phyloP scores from a whole-genome alignment of 2,113 vertebrate genomes.

The Genyomyrus donnyi region DNA sequence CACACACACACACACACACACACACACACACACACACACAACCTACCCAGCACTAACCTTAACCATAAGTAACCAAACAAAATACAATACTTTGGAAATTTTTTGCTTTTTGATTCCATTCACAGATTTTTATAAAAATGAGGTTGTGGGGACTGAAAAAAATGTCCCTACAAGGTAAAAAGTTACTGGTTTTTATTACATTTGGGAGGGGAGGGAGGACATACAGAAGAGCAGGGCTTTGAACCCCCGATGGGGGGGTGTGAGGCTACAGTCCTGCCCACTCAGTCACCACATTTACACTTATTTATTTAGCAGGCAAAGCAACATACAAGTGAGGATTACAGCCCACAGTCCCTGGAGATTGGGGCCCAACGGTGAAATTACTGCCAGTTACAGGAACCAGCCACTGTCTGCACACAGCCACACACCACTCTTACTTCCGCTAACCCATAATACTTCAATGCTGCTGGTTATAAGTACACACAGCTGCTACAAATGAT shows the following conservation, averaged over 20 bases:
- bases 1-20: background rate
- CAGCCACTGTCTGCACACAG: background rate
- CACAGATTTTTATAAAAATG: background rate
- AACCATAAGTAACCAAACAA: background rate
- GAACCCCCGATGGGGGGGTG: background rate
- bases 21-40: background rate
- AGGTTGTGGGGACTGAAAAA: background rate
- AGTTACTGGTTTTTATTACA: background rate
- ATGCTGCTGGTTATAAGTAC: background rate
- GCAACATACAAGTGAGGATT: background rate
- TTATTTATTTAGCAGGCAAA: background rate
- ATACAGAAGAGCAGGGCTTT: background rate
- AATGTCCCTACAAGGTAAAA: background rate
- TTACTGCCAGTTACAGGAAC: background rate
- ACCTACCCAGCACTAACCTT: background rate
- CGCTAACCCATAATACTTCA: background rate
- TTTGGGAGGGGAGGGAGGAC: background rate
- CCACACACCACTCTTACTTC: background rate
- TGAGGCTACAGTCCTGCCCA: background rate
- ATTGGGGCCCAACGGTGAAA: background rate
- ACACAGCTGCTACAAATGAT: background rate
- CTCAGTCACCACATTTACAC: background rate
- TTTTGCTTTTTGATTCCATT: background rate
- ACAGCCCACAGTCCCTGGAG: background rate
- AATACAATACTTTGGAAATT: background rate